These are phyloP conservation scores for Pseudorhiza aurosa DNA, from an alignment of 30 jellyfish, hydroid and myxozoan species.

Conservation along the genomic window DNA sequence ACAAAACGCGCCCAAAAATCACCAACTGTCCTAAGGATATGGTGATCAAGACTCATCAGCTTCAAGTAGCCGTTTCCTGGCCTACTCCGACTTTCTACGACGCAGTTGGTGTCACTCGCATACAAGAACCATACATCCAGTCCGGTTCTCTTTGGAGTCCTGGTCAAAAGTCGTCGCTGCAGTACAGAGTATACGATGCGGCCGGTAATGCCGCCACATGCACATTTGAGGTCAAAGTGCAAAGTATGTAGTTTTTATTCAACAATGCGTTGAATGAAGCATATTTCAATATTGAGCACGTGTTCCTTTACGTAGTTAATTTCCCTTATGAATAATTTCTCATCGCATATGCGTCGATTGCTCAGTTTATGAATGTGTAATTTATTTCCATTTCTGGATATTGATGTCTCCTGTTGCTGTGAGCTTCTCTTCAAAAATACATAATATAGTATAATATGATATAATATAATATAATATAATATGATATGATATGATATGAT, in stretches of 20 bases:
- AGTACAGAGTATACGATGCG: conserved; percentile 79
- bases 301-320: too few species aligned
- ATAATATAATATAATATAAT: too few species aligned
- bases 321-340: too few species aligned
- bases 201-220: conserved; percentile 91
- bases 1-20: conserved; percentile 81
- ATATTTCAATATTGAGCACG: too few species aligned
- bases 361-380: too few species aligned
- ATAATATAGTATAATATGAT: too few species aligned
- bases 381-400: too few species aligned
- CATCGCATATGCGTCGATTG: too few species aligned
- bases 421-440: too few species aligned
- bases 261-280: too few species aligned
- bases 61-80: conserved; percentile 66
- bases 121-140: conserved; percentile 53
- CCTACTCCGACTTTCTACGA: conserved; percentile 84
- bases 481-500: too few species aligned
- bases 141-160: conserved; percentile 78
- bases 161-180: conserved; percentile 71
- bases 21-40: conserved; percentile 85
- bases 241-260: conserved; percentile 85
- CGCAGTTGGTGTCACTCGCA: conserved; percentile 84
- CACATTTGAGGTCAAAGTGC: conserved; percentile 74
- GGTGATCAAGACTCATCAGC: background rate
- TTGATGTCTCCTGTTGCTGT: too few species aligned